Evolutionary conservation across 2,888 invertebrate genomes (phyloP), one percentile per base, ranked within the genome.

Genomic region (Chloromyia formosa): DNA sequence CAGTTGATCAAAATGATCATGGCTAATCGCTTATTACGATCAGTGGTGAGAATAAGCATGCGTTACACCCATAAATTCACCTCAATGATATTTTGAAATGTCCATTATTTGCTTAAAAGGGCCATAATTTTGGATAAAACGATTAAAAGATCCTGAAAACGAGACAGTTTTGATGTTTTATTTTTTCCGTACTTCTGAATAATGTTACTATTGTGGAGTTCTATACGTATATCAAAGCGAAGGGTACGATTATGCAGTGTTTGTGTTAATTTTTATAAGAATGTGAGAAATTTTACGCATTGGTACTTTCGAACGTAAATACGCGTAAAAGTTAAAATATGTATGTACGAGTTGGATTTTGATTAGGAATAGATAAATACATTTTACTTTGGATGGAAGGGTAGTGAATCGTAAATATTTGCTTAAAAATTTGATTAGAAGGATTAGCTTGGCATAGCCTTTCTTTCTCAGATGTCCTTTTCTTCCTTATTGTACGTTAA

Each of bases 21-120:
- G 73, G 71, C 49, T 75, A 75, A 75, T 75, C 75, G 75, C 75
- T 62, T 75, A 75, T 75, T 75, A 75, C 75, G 71, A 75, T 75
- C 75, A 45, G 42, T 45, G 42, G 35, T 42, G 74, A 16, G 60
- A 74, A 69, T 74, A 69, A 74, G 69, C 74, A 60, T 69, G 45
- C 68, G 74, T 60, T 56, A 45, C 61, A 27, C 45, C 18, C 72
- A 75, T 75, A 75, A 72, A 75, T 75, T 71, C 53, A 20, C 56
- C 60, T 71, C 71, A 61, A 71, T 71, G 75, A 71, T 75, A 71
- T 75, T 75, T 75, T 75, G 75, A 71, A 75, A 72, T 62, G 53
- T 62, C 23, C 75, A 71, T 71, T 75, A 75, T 75, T 75, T 75
- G 75, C 75, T 72, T 75, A 71, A 64, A 66, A 66, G 66, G 66